These are phyloP conservation scores for Momotus momota DNA, from an alignment of 2,797 vertebrate genomes.

Conservation along the genomic window DNA sequence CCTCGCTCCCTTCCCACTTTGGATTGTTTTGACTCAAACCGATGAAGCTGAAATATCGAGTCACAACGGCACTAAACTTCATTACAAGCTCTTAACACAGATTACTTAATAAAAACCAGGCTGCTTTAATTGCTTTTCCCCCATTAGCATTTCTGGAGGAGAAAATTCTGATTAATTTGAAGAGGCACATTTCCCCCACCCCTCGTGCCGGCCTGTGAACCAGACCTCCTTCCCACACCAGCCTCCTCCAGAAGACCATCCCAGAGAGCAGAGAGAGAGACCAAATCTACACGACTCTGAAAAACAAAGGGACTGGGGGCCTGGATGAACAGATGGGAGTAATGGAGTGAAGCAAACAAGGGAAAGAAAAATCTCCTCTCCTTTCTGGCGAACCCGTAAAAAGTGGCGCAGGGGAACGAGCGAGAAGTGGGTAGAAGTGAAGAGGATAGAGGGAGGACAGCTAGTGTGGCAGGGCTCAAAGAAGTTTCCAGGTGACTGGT, in stretches of 20 bases:
- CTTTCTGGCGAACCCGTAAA: slow-evolving; percentile 82
- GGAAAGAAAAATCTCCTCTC: slow-evolving; percentile 80
- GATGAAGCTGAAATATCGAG: slow-evolving; percentile 81
- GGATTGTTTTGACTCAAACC: slow-evolving; percentile 80
- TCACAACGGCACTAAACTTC: slow-evolving; percentile 82
- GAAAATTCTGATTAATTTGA: slow-evolving; percentile 80
- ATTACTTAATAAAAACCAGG: slow-evolving; percentile 83
- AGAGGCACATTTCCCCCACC: slow-evolving; percentile 74
- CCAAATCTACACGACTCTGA: slow-evolving; percentile 1
- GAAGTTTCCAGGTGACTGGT: neutral
- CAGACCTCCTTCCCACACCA: slow-evolving; percentile 75
- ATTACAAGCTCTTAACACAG: slow-evolving; percentile 83
- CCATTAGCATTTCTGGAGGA: slow-evolving; percentile 82
- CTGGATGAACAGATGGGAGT: slow-evolving; percentile 89
- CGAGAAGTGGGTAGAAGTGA: slow-evolving; percentile 80
- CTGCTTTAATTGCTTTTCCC: slow-evolving; percentile 93
- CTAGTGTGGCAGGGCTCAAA: neutral
- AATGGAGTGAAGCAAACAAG: slow-evolving; percentile 92
- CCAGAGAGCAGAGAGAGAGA: slow-evolving; percentile 79
- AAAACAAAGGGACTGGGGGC: slow-evolving; percentile 28
- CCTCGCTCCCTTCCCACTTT: slow-evolving; percentile 63
- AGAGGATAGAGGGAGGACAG: slow-evolving; percentile 67
- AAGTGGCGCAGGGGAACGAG: slow-evolving; percentile 80
- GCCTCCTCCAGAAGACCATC: neutral
- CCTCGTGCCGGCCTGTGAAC: slow-evolving; percentile 78